Percentiles rank a stretch among this genome's conserved stretches.
Evolutionary conservation across 2,113 vertebrate genomes (phyloP).

Genomic region (Sphyrna mokarran): DNA sequence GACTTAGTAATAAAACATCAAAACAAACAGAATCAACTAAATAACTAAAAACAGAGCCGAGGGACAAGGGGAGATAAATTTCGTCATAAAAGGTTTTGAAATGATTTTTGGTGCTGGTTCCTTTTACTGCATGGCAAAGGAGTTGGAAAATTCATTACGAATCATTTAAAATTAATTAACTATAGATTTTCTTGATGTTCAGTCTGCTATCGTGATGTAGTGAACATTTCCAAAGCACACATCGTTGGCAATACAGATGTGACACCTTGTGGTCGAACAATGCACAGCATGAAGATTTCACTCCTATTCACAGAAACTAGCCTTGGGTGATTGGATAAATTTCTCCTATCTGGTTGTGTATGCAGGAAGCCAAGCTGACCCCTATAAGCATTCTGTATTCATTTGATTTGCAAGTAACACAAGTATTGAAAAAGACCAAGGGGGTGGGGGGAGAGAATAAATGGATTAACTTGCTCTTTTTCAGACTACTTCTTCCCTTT

Average conservation of each 20-base stretch:
- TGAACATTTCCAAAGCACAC: not conserved
- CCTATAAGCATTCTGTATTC: not conserved
- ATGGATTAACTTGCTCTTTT: too few relatives aligned
- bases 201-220: not conserved
- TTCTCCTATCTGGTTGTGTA: too few relatives aligned
- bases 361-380: not conserved
- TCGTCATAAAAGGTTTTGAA: not conserved
- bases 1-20: not conserved
- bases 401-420: not conserved
- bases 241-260: not conserved
- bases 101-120: not conserved
- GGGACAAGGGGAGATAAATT: not conserved
- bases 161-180: not conserved
- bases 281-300: not conserved
- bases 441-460: too few relatives aligned
- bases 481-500: too few relatives aligned
- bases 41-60: not conserved
- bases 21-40: not conserved
- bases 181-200: not conserved
- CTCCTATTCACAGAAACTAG: not conserved
- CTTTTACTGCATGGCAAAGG: not conserved
- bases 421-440: not conserved
- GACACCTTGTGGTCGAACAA: not conserved
- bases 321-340: not conserved
- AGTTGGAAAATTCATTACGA: not conserved